Percentiles rank a stretch among this genome's conserved stretches.
phyloP scores from a whole-genome alignment of 2,888 invertebrate genomes.

The Drosophila niveifrons region DNA sequence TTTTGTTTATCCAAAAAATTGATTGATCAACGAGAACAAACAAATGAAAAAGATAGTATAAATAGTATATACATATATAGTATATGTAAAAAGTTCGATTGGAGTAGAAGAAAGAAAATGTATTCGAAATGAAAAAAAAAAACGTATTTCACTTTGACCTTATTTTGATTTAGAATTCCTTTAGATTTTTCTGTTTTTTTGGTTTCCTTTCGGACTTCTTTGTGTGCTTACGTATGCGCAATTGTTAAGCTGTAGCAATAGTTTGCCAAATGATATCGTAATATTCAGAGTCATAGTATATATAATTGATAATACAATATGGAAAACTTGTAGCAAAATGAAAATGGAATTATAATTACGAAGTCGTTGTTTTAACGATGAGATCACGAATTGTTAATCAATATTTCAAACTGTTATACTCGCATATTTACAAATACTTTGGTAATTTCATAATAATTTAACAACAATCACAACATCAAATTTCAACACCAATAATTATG shows the following conservation, averaged over 20 bases:
- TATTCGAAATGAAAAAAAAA: conserved; percentile 8
- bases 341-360: conserved; percentile 3
- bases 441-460: conserved; percentile 33
- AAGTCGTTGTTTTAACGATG: neutral
- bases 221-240: conserved; percentile 78
- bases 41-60: conserved; percentile 22
- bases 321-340: conserved; percentile 23
- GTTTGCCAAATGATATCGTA: conserved; percentile 20
- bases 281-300: conserved; percentile 2
- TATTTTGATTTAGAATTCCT: neutral
- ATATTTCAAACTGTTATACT: conserved; percentile 33
- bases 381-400: conserved; percentile 13
- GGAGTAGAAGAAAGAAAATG: conserved; percentile 20
- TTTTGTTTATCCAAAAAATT: conserved; percentile 31
- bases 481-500: conserved; percentile 55
- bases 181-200: conserved; percentile 2
- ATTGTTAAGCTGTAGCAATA: conserved; percentile 47
- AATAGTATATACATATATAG: conserved; percentile 14
- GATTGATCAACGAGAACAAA: conserved; percentile 25
- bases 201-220: conserved; percentile 23
- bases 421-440: conserved; percentile 27
- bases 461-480: conserved; percentile 71
- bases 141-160: conserved; percentile 16
- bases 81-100: conserved; percentile 23
- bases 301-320: neutral